Base-by-base conservation (phyloP, 2,113 vertebrate species). In the Mirounga angustirostris region DNA sequence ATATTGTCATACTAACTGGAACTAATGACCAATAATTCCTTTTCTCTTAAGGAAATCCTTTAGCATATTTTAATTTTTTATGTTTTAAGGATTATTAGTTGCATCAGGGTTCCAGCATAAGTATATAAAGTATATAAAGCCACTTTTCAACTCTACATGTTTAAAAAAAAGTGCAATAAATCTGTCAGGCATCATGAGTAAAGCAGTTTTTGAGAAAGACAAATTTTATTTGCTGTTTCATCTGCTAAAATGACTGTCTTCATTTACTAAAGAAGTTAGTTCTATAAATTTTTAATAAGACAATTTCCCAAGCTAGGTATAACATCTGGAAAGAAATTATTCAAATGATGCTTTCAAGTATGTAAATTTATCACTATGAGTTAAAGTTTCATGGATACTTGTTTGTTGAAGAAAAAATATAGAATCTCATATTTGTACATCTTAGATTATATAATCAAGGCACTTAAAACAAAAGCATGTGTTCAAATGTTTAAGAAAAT, bases 261-360 rank as follows among this genome's bases (percentile, higher is more conserved):
- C 74, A 82, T 93, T 91, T 91, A 97, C 54, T 93, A n/a, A 95
- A 88, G 24, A 59, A 81, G 30, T 85, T 58, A 93, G 18, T 91
- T 95, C 22, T 59, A 61, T 89, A 78, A 46, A 59, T 84, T 78
- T 96, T 94, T 71, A 93, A 85, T 95, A 40, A 21, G 6, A 61
- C 9, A 81, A 89, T 95, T 94, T 96, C 33, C 94, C 82, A 93
- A 82, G 91, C 13, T 71, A 93, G 0, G 5, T 88, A 52, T 78
- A 71, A 95, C 16, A 91, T 82, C 71, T 95, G 46, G 58, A 13
- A 89, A 95, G 50, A 96, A 84, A 91, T 95, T 96, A 88, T 89
- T 95, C 36, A 95, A 93, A 89, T 74, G 87, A 85, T 40, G 8
- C 18, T 85, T 95, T 91, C 58, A 89, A 96, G 36, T 85, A 7